These are phyloP conservation scores for Indicator maculatus DNA, from an alignment of 2,113 vertebrate genomes.

Conservation along the genomic window DNA sequence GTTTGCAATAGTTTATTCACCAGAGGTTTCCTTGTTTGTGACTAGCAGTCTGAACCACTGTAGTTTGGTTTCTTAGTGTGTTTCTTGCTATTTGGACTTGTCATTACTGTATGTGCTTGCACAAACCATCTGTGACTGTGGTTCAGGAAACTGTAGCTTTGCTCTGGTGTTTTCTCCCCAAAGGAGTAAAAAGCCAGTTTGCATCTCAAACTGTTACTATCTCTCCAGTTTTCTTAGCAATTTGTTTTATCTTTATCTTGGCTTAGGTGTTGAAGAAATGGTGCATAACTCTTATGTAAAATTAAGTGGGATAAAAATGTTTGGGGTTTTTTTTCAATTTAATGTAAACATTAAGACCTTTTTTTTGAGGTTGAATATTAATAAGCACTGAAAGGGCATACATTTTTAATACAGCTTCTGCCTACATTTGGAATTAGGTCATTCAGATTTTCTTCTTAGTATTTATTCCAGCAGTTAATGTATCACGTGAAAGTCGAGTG, in stretches of 20 bases:
- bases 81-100: background rate
- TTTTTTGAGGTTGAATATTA: slow-evolving; percentile 18
- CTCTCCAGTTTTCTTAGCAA: background rate
- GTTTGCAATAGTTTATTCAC: background rate
- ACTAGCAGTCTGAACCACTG: background rate
- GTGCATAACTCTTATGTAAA: background rate
- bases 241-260: background rate
- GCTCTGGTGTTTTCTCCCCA: background rate
- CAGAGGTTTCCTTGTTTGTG: background rate
- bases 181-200: slow-evolving; percentile 31
- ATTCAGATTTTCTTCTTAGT: slow-evolving; percentile 32
- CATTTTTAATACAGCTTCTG: slow-evolving; percentile 64
- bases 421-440: slow-evolving; percentile 55
- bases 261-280: background rate
- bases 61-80: background rate
- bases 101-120: background rate
- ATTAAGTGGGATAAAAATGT: background rate
- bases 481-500: slow-evolving; percentile 1
- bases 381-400: slow-evolving; percentile 28
- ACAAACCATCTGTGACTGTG: background rate
- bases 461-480: background rate
- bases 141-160: slow-evolving; percentile 6
- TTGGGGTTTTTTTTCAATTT: background rate
- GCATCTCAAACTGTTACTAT: background rate
- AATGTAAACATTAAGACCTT: background rate